Evolutionary conservation across 2,113 vertebrate genomes (phyloP).

Genomic region (Chauna torquata): DNA sequence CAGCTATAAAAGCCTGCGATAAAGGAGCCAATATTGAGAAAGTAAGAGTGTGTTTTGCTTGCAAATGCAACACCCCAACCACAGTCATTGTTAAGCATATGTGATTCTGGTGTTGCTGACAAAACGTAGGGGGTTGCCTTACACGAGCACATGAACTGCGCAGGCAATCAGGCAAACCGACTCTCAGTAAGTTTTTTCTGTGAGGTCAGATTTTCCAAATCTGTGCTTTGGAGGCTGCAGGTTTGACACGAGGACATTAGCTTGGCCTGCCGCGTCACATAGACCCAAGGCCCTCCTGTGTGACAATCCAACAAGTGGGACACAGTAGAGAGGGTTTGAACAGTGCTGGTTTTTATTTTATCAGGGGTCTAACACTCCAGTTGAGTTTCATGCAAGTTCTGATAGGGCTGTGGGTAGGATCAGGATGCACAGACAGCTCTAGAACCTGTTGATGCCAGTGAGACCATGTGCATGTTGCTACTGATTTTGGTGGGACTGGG

Average conservation of each 20-base stretch:
- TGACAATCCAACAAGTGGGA: not conserved
- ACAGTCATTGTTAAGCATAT: not conserved
- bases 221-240: not conserved
- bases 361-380: not conserved
- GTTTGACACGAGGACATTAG: not conserved
- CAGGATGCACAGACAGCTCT: not conserved
- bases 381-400: accelerated
- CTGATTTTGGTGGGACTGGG: not conserved
- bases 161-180: not conserved
- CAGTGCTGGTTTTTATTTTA: not conserved
- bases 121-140: not conserved
- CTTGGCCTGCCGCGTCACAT: not conserved
- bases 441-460: not conserved
- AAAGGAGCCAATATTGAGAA: slow-evolving; percentile 73
- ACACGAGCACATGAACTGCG: not conserved
- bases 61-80: slow-evolving; percentile 29
- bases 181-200: not conserved
- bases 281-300: not conserved
- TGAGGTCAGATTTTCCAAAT: not conserved
- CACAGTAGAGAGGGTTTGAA: accelerated
- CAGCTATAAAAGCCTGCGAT: slow-evolving; percentile 65
- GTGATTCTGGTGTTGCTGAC: slow-evolving; percentile 8
- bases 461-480: accelerated
- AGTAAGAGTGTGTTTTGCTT: slow-evolving; percentile 68
- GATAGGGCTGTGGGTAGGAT: accelerated